Base-by-base conservation (phyloP, 1,140 invertebrate species). In the Aphaenogaster rudis region DNA sequence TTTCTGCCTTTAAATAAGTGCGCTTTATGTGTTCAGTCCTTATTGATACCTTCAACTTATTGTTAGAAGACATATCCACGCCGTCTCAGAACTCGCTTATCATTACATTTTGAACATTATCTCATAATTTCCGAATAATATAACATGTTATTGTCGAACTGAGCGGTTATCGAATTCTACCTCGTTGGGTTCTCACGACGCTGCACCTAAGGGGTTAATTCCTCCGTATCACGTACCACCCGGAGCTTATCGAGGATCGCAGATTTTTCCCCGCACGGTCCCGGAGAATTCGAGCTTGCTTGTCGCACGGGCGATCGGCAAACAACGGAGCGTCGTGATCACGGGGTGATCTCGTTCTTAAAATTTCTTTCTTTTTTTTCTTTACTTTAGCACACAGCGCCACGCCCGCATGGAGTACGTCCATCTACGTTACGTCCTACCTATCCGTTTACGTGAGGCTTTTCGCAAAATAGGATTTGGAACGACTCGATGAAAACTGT, bases 401-500 rank as follows among this genome's bases (percentile, higher is more conserved):
- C 42, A 72, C 80, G 54, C 71, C 57, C 69, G 69, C 45, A 45
- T 84, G 7, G 50, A 54, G 42, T 59, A 82, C 54, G 42, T 74
- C 80, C 69, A 74, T 13, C 80, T 76, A 76, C 21, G 21, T 63
- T 48, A 4, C 36, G 33, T n/a, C 17, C 77, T 67, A 80, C 21
- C 78, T 74, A 63, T 63, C 54, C 69, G 69, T 84, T 84, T 84
- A 84, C 80, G 80, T 84, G 69, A 84, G 80, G 69, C 69, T 84
- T 84, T 84, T 84, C 69, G 72, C 69, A 84, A 84, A 84, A 84
- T 76, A 84, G 80, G 80, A 76, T 84, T 84, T 84, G 80, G 80
- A 84, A 84, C 69, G 80, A 84, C 67, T 84, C 80, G 80, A 84
- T 84, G 80, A 84, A 84, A 84, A 84, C 69, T 84, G 80, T 84